phyloP scores from a whole-genome alignment of 2,888 invertebrate genomes.

The Tenthredo mesomela region DNA sequence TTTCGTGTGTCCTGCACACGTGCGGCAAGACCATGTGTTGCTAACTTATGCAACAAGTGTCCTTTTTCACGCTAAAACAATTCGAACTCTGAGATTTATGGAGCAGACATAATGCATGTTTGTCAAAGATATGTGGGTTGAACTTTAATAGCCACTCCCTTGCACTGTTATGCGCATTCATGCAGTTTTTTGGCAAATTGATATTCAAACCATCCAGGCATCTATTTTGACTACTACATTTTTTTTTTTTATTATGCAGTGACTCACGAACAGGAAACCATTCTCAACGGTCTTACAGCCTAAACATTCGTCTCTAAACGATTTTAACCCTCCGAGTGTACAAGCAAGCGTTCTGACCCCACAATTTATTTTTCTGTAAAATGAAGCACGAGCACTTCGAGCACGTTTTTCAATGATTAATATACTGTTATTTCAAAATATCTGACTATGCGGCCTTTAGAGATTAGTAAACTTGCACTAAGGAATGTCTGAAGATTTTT shows the following conservation, averaged over 20 bases:
- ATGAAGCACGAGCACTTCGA: too few relatives aligned
- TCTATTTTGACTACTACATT: neutral
- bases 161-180: neutral
- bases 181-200: neutral
- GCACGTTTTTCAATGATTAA: too few relatives aligned
- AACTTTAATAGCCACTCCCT: neutral
- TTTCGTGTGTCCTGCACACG: neutral
- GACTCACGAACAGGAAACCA: neutral
- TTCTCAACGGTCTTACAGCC: neutral
- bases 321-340: too few relatives aligned
- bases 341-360: too few relatives aligned
- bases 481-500: too few relatives aligned
- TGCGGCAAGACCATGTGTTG: neutral
- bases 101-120: neutral
- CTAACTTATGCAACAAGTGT: conserved; percentile 17
- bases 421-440: too few relatives aligned
- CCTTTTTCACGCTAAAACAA: conserved; percentile 5
- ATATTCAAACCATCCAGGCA: neutral
- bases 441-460: too few relatives aligned
- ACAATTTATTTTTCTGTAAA: too few relatives aligned
- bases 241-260: neutral
- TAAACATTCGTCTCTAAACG: neutral
- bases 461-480: too few relatives aligned
- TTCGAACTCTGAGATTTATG: neutral
- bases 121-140: neutral